Base-by-base conservation (phyloP, 37 sponge, comb jelly and placozoan species). In the Petrosia ficiformis region DNA sequence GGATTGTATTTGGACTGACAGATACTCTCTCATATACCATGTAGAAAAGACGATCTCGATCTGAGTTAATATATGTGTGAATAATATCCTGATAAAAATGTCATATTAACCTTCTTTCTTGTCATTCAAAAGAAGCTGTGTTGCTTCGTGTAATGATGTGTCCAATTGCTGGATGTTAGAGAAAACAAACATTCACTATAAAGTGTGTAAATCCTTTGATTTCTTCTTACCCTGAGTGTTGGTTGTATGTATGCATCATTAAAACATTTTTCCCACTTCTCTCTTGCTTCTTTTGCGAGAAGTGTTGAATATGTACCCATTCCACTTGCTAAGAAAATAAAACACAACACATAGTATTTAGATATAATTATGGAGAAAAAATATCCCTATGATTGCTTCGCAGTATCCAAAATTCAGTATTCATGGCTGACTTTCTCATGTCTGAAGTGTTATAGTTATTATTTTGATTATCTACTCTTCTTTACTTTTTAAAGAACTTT, bases 21-120 rank as follows among this genome's bases (percentile, higher is more conserved):
- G 68, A 39, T 11, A 65, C 63, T 54, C 67, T 70, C 77, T 89
- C 90, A 75, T 89, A 84, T 57, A 80, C 80, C 54, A 76, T 14
- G 56, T 67, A 84, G 76, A 80, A 84, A 71, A 89, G 31, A 25
- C 60, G 72, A 44, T 89, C 90, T 57, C 80, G 90, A 0, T 83
- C 90, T 89, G 68, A 56, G 35, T 25, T 8, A 57, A 32, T 61
- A 31, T 4, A 6, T 52, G 30, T 5, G 4, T 31, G 30, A 41
- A 21, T 31, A 3, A 19, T 26, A 37, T 10, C 0, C 2, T 38
- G 37, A 36, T 2, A 35, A 25, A 35, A 1, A 8, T 29, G 25
- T 2, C 5, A 34, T 30, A 33, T 32, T 4, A 64, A 84, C 90
- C 90, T 83, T 84, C 76, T 42, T 80, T 70, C 26, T 83, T 80